phyloP scores from a whole-genome alignment of 2,888 invertebrate genomes.

The Habroteleia sp. region DNA sequence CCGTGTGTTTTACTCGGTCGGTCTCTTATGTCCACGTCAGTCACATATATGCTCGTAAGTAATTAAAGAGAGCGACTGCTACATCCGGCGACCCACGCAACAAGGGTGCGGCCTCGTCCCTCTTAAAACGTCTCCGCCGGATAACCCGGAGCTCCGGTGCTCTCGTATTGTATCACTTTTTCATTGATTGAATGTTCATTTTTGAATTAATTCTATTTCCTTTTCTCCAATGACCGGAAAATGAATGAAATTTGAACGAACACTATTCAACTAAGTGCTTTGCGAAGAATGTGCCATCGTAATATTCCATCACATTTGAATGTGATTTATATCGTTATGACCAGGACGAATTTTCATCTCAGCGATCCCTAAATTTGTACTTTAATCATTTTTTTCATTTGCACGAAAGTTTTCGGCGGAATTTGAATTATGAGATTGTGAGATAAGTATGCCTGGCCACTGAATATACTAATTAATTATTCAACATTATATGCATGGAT shows the following conservation, averaged over 20 bases:
- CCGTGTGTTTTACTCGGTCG: conserved; percentile 70
- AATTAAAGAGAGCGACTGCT: conserved; percentile 81
- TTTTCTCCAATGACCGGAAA: conserved; percentile 32
- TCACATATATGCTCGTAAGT: conserved; percentile 72
- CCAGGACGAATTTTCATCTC: conserved; percentile 42
- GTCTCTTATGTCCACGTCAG: conserved; percentile 70
- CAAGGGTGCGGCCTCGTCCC: conserved; percentile 75
- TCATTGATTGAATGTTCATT: conserved; percentile 49
- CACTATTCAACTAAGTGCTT: conserved; percentile 31
- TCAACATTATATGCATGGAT: conserved; percentile 42
- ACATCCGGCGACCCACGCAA: conserved; percentile 81
- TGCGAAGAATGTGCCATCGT: conserved; percentile 25
- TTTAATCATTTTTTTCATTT: conserved; percentile 50
- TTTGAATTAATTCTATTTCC: conserved; percentile 36
- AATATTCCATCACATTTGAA: conserved; percentile 48
- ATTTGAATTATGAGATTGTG: conserved; percentile 51
- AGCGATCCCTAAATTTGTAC: conserved; percentile 49
- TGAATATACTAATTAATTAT: conserved; percentile 60
- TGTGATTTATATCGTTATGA: conserved; percentile 47
- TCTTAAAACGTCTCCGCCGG: conserved; percentile 64
- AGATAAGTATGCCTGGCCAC: conserved; percentile 32
- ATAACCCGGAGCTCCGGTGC: conserved; percentile 54
- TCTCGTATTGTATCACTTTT: conserved; percentile 48
- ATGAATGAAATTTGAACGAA: conserved; percentile 38
- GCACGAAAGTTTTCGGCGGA: conserved; percentile 40